Base-by-base conservation (phyloP, 2,888 invertebrate species). In the Oithona nana region DNA sequence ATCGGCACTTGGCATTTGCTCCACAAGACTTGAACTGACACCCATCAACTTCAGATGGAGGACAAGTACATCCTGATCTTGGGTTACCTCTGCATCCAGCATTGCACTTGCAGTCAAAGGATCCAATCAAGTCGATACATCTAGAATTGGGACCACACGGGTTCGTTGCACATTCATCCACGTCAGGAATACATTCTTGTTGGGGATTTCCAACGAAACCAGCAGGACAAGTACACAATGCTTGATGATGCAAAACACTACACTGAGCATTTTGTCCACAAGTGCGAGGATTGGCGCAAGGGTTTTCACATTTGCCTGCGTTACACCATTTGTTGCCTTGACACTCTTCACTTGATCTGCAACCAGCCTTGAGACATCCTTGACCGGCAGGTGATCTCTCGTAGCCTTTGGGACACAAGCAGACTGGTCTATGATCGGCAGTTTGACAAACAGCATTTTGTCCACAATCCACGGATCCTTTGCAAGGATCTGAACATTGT, bases 191-290 rank as follows among this genome's bases (percentile, higher is more conserved):
- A 71, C 92, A 92, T 66, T 81, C 80, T 22, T 82, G 74, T 72
- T 88, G 83, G 30, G 92, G 89, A 73, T 92, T 86, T 65, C 92
- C 92, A 61, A 86, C 87, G 67, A 77, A 79, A 31, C 87, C 87
- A 0, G 77, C 76, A 51, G 88, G 89, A 71, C 90, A 92, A 64
- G 80, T 78, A 69, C 92, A 92, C 64, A 84, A 83, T 0, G 86
- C 82, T 61, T 80, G 79, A 71, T 92, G 90, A 50, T 82, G 81
- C 79, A 66, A 76, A 66, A 86, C 83, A 22, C 81, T 78, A 69
- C 92, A 93, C 66, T 85, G 79, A 0, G 92, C 88, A 66, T 84
- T 82, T 13, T 79, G 75, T 57, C 87, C 88, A 70, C 92, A 93
- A 26, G 65, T 55, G 30, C 50, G 20, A 1, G 86, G 85, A 69